Conservation (phyloP, 1,140 invertebrate genomes). For the Macrostomum lignano region DNA sequence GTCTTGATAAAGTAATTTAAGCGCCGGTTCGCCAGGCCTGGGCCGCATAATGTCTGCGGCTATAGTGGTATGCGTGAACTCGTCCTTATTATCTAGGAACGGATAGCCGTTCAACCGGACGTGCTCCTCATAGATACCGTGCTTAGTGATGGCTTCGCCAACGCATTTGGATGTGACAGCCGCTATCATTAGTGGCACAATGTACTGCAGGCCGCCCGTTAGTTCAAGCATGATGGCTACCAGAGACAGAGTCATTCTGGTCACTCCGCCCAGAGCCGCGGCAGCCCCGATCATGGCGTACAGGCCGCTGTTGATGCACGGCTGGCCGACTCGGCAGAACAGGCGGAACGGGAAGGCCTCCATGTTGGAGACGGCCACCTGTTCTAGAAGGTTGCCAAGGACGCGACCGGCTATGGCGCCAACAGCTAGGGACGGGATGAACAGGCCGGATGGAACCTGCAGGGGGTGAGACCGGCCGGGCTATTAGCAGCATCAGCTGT, state of each 20-base stretch:
- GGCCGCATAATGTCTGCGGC: slow-evolving; percentile 98
- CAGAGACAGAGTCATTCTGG: slow-evolving; percentile 85
- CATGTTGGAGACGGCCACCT: slow-evolving; percentile 54
- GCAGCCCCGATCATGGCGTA: slow-evolving; percentile 98
- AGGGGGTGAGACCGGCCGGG: too few relatives aligned
- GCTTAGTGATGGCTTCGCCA: slow-evolving; percentile 67
- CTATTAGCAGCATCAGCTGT: too few relatives aligned
- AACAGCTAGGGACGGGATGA: slow-evolving; percentile 53
- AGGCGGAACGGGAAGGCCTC: slow-evolving; percentile 62
- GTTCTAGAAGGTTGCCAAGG: slow-evolving; percentile 77
- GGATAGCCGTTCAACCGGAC: slow-evolving; percentile 91
- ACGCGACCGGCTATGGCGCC: slow-evolving; percentile 89
- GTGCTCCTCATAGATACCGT: slow-evolving; percentile 91
- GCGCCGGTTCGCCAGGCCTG: too few relatives aligned
- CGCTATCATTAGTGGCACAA: slow-evolving; percentile 90
- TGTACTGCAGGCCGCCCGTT: slow-evolving; percentile 76
- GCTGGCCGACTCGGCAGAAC: slow-evolving; percentile 62
- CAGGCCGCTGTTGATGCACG: slow-evolving; percentile 84
- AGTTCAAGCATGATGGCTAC: slow-evolving; percentile 99
- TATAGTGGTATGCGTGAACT: slow-evolving; percentile 78
- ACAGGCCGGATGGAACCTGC: slow-evolving; percentile 62
- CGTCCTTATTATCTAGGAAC: slow-evolving; percentile 86
- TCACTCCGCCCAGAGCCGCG: slow-evolving; percentile 81
- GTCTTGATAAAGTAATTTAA: slow-evolving; percentile 72
- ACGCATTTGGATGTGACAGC: slow-evolving; percentile 99